Conservation (phyloP, 1,140 invertebrate species). For the Aphaenogaster rudis region DNA sequence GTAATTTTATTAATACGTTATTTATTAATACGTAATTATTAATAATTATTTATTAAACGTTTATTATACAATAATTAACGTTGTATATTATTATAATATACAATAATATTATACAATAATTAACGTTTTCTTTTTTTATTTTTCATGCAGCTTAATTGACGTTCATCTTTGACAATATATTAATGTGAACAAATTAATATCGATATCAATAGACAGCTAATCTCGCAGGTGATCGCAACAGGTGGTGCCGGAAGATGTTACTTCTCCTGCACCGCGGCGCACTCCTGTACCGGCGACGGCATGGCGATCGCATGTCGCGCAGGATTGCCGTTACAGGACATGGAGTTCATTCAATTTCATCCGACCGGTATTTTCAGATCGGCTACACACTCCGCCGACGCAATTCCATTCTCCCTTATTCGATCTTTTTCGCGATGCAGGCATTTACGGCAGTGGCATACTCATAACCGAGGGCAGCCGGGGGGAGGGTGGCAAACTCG, state of each 20-base stretch:
- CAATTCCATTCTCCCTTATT: not conserved
- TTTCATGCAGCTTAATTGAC: not conserved
- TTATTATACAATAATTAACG: not conserved
- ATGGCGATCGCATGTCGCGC: slow-evolving; percentile 93
- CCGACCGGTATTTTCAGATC: slow-evolving; percentile 89
- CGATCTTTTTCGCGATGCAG: slow-evolving; percentile 76
- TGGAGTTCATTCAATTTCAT: slow-evolving; percentile 97
- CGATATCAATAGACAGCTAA: not conserved
- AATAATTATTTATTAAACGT: too few relatives aligned
- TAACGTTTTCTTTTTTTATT: not conserved
- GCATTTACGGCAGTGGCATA: slow-evolving; percentile 94
- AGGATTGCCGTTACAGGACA: slow-evolving; percentile 91
- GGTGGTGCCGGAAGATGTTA: slow-evolving; percentile 91
- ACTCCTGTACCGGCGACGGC: slow-evolving; percentile 95
- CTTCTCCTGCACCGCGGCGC: slow-evolving; percentile 95
- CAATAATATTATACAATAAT: too few relatives aligned
- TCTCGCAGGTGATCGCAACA: slow-evolving; percentile 87
- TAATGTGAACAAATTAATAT: not conserved
- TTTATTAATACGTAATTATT: too few relatives aligned
- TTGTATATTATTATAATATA: too few relatives aligned
- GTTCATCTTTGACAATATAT: not conserved
- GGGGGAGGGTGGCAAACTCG: slow-evolving; percentile 93
- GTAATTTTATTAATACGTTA: too few relatives aligned
- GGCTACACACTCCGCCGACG: not conserved
- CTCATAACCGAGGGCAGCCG: slow-evolving; percentile 94